These are phyloP conservation scores for Ctenicera cuprea DNA, from an alignment of 2,888 invertebrate species.

Conservation along the genomic window DNA sequence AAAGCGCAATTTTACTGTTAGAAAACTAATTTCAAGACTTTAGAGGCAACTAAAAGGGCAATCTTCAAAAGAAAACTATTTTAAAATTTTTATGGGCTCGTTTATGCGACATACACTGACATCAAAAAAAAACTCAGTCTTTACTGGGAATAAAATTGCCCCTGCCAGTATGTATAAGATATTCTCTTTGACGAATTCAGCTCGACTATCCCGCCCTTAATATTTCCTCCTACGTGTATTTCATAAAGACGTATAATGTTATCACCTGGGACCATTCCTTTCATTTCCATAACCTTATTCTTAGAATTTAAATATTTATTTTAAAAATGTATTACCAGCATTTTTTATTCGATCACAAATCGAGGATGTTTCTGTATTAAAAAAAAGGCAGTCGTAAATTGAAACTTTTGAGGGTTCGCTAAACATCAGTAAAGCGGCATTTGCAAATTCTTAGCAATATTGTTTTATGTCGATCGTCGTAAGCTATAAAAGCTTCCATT, in stretches of 20 bases:
- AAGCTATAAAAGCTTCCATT: slow-evolving; percentile 10
- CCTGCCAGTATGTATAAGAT: not conserved
- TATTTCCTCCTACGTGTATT: slow-evolving; percentile 15
- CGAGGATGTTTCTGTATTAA: too few species aligned
- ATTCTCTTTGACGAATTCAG: slow-evolving; percentile 3
- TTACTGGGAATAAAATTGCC: too few species aligned
- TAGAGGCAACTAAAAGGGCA: too few species aligned
- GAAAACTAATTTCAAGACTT: too few species aligned
- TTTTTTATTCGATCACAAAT: not conserved
- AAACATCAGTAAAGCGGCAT: not conserved
- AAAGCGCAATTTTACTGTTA: too few species aligned
- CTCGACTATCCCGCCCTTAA: not conserved
- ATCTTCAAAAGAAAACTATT: too few species aligned
- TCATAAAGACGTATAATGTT: slow-evolving; percentile 22
- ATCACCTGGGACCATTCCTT: slow-evolving; percentile 28
- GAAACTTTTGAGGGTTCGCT: not conserved
- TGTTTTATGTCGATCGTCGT: slow-evolving; percentile 4
- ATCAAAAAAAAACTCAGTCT: too few species aligned
- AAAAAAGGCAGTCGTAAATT: not conserved
- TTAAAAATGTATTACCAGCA: slow-evolving; percentile 2
- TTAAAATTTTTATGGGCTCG: too few species aligned
- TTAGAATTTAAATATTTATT: not conserved
- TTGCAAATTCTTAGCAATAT: slow-evolving; percentile 2
- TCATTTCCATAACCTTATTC: slow-evolving; percentile 32
- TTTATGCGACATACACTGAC: too few species aligned